Evolutionary conservation across 1,140 invertebrate species (phyloP).

Genomic region (Chelonus insularis): DNA sequence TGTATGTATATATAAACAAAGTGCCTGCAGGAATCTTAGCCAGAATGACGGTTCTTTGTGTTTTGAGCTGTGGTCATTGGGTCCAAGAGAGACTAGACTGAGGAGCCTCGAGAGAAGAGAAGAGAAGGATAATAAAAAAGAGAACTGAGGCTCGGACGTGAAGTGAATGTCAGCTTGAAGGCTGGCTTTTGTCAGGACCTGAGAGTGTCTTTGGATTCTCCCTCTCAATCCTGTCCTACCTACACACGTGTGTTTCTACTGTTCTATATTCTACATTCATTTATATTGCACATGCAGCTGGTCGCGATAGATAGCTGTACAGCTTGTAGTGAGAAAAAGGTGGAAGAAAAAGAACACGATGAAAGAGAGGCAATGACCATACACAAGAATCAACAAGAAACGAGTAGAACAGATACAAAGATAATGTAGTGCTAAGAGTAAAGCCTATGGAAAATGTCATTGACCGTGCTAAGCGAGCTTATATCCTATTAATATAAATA

Average conservation of each 20-base stretch:
- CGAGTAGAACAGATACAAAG: not conserved
- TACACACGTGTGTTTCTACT: not conserved
- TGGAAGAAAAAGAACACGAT: too few species aligned
- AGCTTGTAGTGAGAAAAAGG: constrained; percentile 33
- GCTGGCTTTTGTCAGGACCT: constrained; percentile 59
- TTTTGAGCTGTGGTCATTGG: constrained; percentile 19
- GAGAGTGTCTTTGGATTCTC: constrained; percentile 42
- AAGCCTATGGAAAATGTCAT: constrained; percentile 12
- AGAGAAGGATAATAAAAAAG: not conserved
- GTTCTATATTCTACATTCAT: constrained; percentile 38
- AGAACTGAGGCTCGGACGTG: constrained; percentile 29
- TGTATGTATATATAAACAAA: not conserved
- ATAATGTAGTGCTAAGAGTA: not conserved
- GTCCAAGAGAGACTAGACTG: constrained; percentile 32
- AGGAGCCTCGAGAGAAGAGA: constrained; percentile 9
- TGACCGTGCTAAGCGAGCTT: constrained; percentile 15
- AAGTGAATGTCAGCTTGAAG: constrained; percentile 60
- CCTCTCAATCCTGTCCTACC: not conserved
- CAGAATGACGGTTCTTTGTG: constrained; percentile 51
- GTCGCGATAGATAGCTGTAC: constrained; percentile 26
- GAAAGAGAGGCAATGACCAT: constrained; percentile 53
- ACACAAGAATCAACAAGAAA: not conserved
- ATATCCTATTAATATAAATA: too few species aligned
- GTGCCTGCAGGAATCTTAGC: constrained; percentile 4
- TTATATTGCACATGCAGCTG: constrained; percentile 41